Conservation (phyloP, 1,140 invertebrate genomes). For the Zophobas atratus region DNA sequence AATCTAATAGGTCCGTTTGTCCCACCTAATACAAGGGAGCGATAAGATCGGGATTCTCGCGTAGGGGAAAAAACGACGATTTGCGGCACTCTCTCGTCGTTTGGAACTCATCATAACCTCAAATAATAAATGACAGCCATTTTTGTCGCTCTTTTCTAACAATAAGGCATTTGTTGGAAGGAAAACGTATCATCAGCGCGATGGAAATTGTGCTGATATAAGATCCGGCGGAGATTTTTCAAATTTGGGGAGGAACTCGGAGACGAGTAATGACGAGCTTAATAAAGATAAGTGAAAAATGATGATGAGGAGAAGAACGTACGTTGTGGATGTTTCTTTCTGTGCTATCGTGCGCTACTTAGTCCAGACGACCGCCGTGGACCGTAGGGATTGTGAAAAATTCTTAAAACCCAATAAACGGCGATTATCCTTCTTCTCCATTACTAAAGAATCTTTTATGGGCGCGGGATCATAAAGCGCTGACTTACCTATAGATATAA, state of each 20-base stretch:
- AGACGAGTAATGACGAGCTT: background rate
- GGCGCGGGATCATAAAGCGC: constrained; percentile 29
- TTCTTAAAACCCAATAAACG: constrained; percentile 31
- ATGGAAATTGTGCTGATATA: constrained; percentile 24
- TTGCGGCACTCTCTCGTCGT: constrained; percentile 8
- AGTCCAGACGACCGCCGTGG: background rate
- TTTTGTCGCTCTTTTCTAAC: constrained; percentile 29
- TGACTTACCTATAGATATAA: constrained; percentile 38
- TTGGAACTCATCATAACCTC: constrained; percentile 35
- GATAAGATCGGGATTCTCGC: constrained; percentile 26
- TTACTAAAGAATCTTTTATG: constrained; percentile 33
- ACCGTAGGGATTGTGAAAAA: constrained; percentile 15
- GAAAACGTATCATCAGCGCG: constrained; percentile 22
- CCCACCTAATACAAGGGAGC: constrained; percentile 55
- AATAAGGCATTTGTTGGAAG: constrained; percentile 31
- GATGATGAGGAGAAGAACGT: background rate
- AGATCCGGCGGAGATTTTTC: constrained; percentile 14
- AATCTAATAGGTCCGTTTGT: constrained; percentile 64
- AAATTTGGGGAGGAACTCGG: background rate
- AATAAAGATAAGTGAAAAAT: background rate
- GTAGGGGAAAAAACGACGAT: constrained; percentile 4
- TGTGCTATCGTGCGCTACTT: background rate
- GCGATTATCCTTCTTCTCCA: constrained; percentile 24
- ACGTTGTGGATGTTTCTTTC: background rate
- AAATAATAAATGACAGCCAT: constrained; percentile 33